A percentile compares a stretch with the other conserved stretches of the same genome.
These are phyloP conservation scores for Orchesella flavescens DNA, from an alignment of 2,888 invertebrate genomes.

Conservation along the genomic window DNA sequence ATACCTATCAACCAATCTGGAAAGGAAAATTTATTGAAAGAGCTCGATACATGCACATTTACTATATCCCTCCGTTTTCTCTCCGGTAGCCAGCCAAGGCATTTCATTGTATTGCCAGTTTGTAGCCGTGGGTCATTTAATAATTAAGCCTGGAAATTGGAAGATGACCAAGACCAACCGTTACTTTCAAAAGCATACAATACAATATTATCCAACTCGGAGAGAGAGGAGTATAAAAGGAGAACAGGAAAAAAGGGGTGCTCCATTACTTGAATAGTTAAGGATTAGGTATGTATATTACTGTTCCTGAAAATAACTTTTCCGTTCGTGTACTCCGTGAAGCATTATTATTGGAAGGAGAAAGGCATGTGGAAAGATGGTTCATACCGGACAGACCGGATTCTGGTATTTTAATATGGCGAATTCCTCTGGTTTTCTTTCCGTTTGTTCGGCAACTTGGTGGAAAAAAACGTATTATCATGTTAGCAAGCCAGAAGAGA, in stretches of 20 bases:
- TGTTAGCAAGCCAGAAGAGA: constrained; percentile 9
- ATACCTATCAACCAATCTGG: constrained; percentile 26
- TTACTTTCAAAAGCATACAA: constrained; percentile 35
- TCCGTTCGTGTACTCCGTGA: neutral
- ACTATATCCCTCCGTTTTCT: constrained; percentile 7
- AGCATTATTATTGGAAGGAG: constrained; percentile 4
- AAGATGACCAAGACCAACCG: constrained; percentile 68
- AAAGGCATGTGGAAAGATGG: constrained; percentile 22
- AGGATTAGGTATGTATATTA: constrained; percentile 26
- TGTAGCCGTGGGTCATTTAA: constrained; percentile 72
- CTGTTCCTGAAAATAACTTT: constrained; percentile 51
- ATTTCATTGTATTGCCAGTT: constrained; percentile 49
- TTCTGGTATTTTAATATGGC: constrained; percentile 72
- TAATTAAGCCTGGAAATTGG: constrained; percentile 72
- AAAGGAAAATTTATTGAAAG: constrained; percentile 54
- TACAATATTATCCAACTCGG: constrained; percentile 1
- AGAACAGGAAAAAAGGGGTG: constrained; percentile 36
- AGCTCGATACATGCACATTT: constrained; percentile 16
- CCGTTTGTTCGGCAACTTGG: constrained; percentile 30
- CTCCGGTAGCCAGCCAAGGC: constrained; percentile 40
- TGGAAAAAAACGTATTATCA: constrained; percentile 44
- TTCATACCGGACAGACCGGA: constrained; percentile 42
- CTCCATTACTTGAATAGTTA: constrained; percentile 14
- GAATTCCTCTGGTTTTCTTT: constrained; percentile 70
- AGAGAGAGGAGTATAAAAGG: neutral